A percentile compares a stretch with the other conserved stretches of the same genome.
Conservation (phyloP, 1,140 invertebrate species). For the Carcinoscorpius rotundicauda region DNA sequence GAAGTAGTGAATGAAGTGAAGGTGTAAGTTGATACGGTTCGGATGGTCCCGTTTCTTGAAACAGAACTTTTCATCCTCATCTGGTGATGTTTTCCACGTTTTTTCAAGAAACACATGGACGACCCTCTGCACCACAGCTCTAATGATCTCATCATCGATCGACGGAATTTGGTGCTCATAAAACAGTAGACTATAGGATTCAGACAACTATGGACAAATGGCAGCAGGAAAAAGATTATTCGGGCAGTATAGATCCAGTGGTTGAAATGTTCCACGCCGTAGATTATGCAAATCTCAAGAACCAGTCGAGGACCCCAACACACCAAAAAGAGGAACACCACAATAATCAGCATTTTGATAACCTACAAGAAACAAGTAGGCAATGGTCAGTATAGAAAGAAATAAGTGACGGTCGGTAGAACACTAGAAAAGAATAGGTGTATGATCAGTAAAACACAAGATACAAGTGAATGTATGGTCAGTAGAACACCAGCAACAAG, state of each 20-base stretch:
- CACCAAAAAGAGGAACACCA: constrained; percentile 37
- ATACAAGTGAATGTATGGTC: too few species aligned
- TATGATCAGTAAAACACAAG: too few species aligned
- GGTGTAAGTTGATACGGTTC: constrained; percentile 12
- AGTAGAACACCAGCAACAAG: too few species aligned
- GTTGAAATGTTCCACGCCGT: constrained; percentile 24
- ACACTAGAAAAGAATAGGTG: too few species aligned
- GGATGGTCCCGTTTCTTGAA: constrained; percentile 3
- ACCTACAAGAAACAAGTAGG: constrained; percentile 16
- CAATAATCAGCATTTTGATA: constrained; percentile 32
- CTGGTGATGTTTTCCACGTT: not conserved
- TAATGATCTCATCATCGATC: constrained; percentile 29
- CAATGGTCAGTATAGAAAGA: too few species aligned
- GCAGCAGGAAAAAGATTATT: constrained; percentile 28
- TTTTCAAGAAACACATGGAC: not conserved
- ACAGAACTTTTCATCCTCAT: not conserved
- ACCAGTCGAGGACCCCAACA: constrained; percentile 38
- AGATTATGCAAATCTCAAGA: constrained; percentile 23
- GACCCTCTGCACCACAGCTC: constrained; percentile 10
- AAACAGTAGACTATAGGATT: constrained; percentile 43
- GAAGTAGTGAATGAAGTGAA: constrained; percentile 4
- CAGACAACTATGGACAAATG: constrained; percentile 34
- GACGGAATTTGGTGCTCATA: constrained; percentile 41
- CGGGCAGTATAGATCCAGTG: constrained; percentile 25
- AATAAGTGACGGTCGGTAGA: too few species aligned